phyloP scores from a whole-genome alignment of 2,888 invertebrate species.

The Lycia hirtaria region DNA sequence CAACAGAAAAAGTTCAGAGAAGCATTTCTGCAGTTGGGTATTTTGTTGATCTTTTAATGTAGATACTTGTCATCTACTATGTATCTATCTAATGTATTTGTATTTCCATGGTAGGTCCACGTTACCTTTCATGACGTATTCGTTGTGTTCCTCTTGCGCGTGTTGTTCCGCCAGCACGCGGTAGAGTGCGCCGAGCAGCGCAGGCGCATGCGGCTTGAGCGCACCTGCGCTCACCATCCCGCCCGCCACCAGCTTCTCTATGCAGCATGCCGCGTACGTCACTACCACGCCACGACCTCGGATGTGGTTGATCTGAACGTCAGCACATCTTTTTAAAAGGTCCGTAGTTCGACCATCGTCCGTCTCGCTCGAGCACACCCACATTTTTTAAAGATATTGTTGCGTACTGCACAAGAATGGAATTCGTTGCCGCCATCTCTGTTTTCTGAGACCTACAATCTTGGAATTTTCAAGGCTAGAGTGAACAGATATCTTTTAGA shows the following conservation, averaged over 20 bases:
- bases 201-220: conserved; percentile 88
- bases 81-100: not conserved
- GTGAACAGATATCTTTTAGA: too few species aligned
- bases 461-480: too few species aligned
- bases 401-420: too few species aligned
- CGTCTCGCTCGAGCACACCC: too few species aligned
- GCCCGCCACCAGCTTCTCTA: conserved; percentile 95
- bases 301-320: conserved; percentile 88
- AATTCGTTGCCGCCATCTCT: too few species aligned
- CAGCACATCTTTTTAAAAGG: not conserved
- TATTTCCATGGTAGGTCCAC: not conserved
- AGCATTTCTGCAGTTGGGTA: too few species aligned
- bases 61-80: too few species aligned
- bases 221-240: conserved; percentile 86
- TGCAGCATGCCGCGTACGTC: conserved; percentile 96
- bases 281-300: conserved; percentile 94
- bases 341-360: too few species aligned
- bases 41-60: too few species aligned
- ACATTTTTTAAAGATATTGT: too few species aligned
- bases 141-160: conserved; percentile 95
- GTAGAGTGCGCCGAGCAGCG: conserved; percentile 91
- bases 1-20: too few species aligned
- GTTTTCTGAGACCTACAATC: too few species aligned
- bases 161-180: conserved; percentile 91
- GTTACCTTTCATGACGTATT: conserved; percentile 97